Base-by-base conservation (phyloP, 2,888 invertebrate genomes). In the Eilema depressum region DNA sequence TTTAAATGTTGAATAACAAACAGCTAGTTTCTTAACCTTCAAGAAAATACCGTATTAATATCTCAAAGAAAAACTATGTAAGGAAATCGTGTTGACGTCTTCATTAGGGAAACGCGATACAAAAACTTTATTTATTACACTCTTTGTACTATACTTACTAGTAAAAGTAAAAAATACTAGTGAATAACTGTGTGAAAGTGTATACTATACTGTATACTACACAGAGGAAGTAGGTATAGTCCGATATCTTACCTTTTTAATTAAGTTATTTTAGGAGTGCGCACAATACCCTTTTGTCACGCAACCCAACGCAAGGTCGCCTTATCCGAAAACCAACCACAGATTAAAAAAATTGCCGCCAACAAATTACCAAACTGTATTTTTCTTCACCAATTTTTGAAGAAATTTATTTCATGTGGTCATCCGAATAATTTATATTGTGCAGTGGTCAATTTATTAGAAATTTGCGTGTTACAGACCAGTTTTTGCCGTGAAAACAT, bases 241-340 rank as follows among this genome's bases (percentile, higher is more conserved):
- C 56, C 77, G 83, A 86, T 86, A 86, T 86, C 85, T 86, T 81
- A 81, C 84, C 84, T 77, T 86, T 86, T 90, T 86, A 88, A 89
- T 87, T 88, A 85, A 85, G 86, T 83, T 83, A 85, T 87, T 86
- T 86, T 69, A 62, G 70, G 70, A 75, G 66, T 72, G 76, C 82
- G 80, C 86, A 83, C 78, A 85, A 91, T 87, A 85, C 80, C 81
- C 75, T 79, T 85, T 85, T 84, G 88, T 83, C 92, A 92, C 92
- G 92, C 91, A 86, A 92, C 91, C 91, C 90, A 86, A 91, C 85
- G 87, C 91, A 90, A 92, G 87, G 90, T 86, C 88, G 82, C 83
- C 84, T 75, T 56, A 33, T 37, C 47, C 47, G 61, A 25, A 1
- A 14, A 68, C 33, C 41, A 66, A 63, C 66, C 78, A 79, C 71